These are phyloP conservation scores for Phrixothrix hirtus DNA, from an alignment of 2,888 invertebrate species.

Conservation along the genomic window DNA sequence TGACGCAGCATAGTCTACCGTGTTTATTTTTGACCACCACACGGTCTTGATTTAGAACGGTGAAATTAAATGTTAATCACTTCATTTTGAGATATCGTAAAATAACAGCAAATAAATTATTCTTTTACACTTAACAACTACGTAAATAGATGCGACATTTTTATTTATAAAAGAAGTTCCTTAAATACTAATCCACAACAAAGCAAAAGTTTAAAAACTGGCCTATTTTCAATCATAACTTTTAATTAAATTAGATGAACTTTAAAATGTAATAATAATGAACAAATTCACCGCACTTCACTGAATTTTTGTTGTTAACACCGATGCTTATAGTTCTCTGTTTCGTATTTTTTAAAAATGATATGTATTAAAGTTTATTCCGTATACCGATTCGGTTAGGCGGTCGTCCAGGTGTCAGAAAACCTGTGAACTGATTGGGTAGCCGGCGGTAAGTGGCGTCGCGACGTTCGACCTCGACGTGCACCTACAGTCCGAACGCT, in stretches of 20 bases:
- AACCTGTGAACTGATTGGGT: constrained; percentile 44
- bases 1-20: constrained; percentile 13
- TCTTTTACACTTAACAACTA: constrained; percentile 12
- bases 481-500: constrained; percentile 17
- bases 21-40: constrained; percentile 20
- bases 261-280: constrained; percentile 3
- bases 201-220: constrained; percentile 7
- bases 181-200: constrained; percentile 3
- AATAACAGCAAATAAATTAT: constrained; percentile 8
- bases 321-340: neutral
- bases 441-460: constrained; percentile 41
- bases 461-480: constrained; percentile 43
- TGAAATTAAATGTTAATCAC: constrained; percentile 10
- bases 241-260: constrained; percentile 14
- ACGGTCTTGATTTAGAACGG: constrained; percentile 14
- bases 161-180: constrained; percentile 8
- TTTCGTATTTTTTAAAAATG: neutral
- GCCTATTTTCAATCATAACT: constrained; percentile 16
- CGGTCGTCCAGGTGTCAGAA: constrained; percentile 43
- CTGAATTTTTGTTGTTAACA: too few relatives aligned
- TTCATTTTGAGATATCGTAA: constrained; percentile 9
- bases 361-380: neutral
- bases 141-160: constrained; percentile 9
- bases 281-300: constrained; percentile 10
- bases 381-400: constrained; percentile 15